Percentiles rank a stretch among this genome's conserved stretches.
phyloP scores from a whole-genome alignment of 2,888 invertebrate genomes.

The Drosophila limbata region DNA sequence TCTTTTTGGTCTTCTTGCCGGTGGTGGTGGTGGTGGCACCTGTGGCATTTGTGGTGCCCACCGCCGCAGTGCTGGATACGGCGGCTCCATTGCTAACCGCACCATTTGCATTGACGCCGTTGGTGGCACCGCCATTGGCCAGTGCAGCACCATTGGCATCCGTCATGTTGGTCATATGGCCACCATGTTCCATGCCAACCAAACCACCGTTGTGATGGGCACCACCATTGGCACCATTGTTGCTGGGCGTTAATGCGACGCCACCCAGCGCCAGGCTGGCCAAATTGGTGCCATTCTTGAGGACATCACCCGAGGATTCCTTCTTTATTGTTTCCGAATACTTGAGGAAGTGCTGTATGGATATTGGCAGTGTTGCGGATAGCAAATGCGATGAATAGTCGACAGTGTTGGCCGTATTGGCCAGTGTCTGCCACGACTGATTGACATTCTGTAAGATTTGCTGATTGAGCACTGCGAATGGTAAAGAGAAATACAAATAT shows the following conservation, averaged over 20 bases:
- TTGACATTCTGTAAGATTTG: slow-evolving; percentile 86
- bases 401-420: slow-evolving; percentile 85
- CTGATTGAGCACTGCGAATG: slow-evolving; percentile 84
- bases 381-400: slow-evolving; percentile 86
- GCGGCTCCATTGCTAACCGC: slow-evolving; percentile 73
- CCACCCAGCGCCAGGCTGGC: slow-evolving; percentile 84
- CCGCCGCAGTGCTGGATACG: slow-evolving; percentile 84
- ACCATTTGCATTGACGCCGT: slow-evolving; percentile 68
- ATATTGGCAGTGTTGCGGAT: slow-evolving; percentile 86
- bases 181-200: slow-evolving; percentile 82
- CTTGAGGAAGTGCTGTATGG: slow-evolving; percentile 86
- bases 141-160: slow-evolving; percentile 73
- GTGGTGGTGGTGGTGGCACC: slow-evolving; percentile 83
- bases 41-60: slow-evolving; percentile 85
- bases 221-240: slow-evolving; percentile 73
- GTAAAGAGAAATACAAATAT: slow-evolving; percentile 1
- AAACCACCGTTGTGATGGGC: slow-evolving; percentile 82
- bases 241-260: slow-evolving; percentile 80
- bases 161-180: slow-evolving; percentile 82
- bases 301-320: slow-evolving; percentile 85
- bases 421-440: slow-evolving; percentile 85
- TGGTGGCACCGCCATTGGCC: slow-evolving; percentile 66
- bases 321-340: slow-evolving; percentile 86
- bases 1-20: slow-evolving; percentile 86
- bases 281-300: slow-evolving; percentile 85